Evolutionary conservation across 2,797 vertebrate species (phyloP).

Genomic region (Enteromius unitaeniatus): DNA sequence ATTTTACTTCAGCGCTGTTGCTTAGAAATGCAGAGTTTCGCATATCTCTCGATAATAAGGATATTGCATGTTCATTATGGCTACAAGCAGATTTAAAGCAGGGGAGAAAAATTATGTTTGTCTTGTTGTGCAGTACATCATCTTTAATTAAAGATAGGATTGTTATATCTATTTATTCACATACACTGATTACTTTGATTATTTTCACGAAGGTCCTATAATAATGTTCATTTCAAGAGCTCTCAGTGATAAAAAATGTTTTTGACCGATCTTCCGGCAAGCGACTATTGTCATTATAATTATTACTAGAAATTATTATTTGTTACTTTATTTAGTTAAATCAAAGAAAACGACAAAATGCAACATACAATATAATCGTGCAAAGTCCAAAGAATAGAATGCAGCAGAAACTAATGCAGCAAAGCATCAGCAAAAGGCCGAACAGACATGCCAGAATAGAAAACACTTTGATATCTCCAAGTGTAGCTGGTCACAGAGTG

Average conservation of each 20-base stretch:
- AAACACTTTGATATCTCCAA: not conserved
- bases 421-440: not conserved
- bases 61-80: constrained; percentile 42
- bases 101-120: constrained; percentile 29
- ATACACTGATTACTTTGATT: constrained; percentile 24
- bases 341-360: not conserved
- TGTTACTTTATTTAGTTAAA: not conserved
- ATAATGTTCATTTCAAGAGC: not conserved
- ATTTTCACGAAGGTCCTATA: constrained; percentile 24
- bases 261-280: not conserved
- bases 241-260: not conserved
- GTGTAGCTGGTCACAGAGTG: not conserved
- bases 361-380: not conserved
- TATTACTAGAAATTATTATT: not conserved
- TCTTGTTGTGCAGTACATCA: constrained; percentile 52
- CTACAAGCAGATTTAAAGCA: not conserved
- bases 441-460: not conserved
- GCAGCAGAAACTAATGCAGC: too few relatives aligned
- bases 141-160: constrained; percentile 54
- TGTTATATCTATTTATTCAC: constrained; percentile 10
- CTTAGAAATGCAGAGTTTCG: constrained; percentile 45
- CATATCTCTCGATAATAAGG: constrained; percentile 47
- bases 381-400: not conserved
- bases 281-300: not conserved
- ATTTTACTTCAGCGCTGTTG: constrained; percentile 17